Base-by-base conservation (phyloP, 2,113 vertebrate genomes). In the Pycnonotus jocosus region DNA sequence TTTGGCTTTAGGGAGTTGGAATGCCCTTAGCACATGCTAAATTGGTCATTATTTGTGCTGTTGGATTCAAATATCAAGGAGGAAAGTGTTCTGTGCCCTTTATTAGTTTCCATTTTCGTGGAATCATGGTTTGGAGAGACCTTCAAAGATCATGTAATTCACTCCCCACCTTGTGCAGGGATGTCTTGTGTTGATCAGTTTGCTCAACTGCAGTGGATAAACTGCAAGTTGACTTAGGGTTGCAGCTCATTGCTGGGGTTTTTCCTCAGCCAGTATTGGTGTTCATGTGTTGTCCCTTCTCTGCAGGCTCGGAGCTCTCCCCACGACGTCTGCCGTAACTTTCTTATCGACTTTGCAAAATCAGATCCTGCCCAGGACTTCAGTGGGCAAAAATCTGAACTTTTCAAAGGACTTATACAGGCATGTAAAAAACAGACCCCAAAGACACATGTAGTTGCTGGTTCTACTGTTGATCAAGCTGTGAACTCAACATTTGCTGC, bases 401-500 rank as follows among this genome's bases (percentile, higher is more conserved):
- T 99, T 94, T 98, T 99, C 98, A 98, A 97, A 97, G 98, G 97
- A 96, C 95, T 99, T 87, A 96, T 92, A 97, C 98, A 98, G 97
- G 98, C 98, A 94, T 99, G 98, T 97, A 99, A 98, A 98, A 99
- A 99, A 96, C 99, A 99, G 97, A 96, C 97, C 89, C 90, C 98
- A 96, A 99, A 99, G 97, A 99, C 98, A 88, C 99, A 99, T 98
- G 97, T 98, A 89, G 98, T 98, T 80, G 93, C 98, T 69, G 99
- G 99, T 93, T 98, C 98, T 79, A 98, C 98, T 98, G 98, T 99
- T 88, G 99, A 99, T 97, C 99, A 98, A 98, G 99, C 99, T 96
- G 99, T 99, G 96, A 99, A 99, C 94, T 98, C 99, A 91, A 98
- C 99, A 84, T 99, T 99, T 99, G 99, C 99, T 60, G 98, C 98